These are phyloP conservation scores for Drosophila silvestris DNA, from an alignment of 2,888 invertebrate genomes.

Conservation along the genomic window DNA sequence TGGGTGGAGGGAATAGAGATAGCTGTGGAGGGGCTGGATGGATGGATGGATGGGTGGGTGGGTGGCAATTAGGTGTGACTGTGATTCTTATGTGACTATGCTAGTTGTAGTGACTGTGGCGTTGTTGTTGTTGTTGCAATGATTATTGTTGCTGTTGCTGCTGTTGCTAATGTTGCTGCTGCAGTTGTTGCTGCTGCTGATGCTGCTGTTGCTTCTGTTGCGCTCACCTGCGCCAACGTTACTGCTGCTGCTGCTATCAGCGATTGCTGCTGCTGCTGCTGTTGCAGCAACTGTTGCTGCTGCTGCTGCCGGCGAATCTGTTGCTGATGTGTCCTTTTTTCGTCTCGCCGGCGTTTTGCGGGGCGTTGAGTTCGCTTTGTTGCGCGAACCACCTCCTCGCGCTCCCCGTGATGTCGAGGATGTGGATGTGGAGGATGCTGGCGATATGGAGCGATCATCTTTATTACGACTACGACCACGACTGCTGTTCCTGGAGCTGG, in stretches of 20 bases:
- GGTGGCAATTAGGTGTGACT: slow-evolving; percentile 17
- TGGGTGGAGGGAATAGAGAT: slow-evolving; percentile 1
- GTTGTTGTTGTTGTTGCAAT: slow-evolving; percentile 28
- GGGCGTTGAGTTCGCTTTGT: slow-evolving; percentile 59
- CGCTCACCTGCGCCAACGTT: slow-evolving; percentile 58
- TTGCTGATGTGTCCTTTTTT: slow-evolving; percentile 70
- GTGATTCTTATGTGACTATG: slow-evolving; percentile 59
- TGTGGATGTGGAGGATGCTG: slow-evolving; percentile 82
- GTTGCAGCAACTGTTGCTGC: slow-evolving; percentile 10
- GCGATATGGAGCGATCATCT: slow-evolving; percentile 83
- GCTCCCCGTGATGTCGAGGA: slow-evolving; percentile 78
- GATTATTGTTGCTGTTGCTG: slow-evolving; percentile 52
- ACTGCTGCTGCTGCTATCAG: slow-evolving; percentile 15
- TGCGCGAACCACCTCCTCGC: slow-evolving; percentile 56
- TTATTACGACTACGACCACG: slow-evolving; percentile 81
- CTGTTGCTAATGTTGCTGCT: slow-evolving; percentile 42
- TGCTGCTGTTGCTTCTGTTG: slow-evolving; percentile 40
- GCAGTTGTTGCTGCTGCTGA: slow-evolving; percentile 23
- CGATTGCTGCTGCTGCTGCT: slow-evolving; percentile 4
- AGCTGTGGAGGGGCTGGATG: slow-evolving; percentile 21
- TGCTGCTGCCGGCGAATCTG: slow-evolving; percentile 24
- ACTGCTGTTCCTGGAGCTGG: slow-evolving; percentile 78
- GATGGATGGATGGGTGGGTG: slow-evolving; percentile 6
- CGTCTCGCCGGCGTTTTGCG: slow-evolving; percentile 81
- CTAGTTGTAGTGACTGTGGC: slow-evolving; percentile 36